Evolutionary conservation across 2,797 vertebrate species (phyloP).

Genomic region (Typhlichthys eigenmanni): DNA sequence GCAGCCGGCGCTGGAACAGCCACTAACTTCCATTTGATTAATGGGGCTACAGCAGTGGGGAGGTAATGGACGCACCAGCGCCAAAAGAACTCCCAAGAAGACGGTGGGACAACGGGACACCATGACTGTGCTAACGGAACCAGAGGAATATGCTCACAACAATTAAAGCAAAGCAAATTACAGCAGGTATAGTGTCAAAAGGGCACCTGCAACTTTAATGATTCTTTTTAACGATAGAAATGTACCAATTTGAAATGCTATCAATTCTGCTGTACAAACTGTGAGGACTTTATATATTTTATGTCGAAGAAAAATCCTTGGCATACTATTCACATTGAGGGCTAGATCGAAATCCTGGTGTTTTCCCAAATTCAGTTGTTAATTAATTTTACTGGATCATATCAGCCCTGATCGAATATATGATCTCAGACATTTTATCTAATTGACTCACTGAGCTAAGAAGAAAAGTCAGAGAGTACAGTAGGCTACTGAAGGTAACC

Average conservation of each 20-base stretch:
- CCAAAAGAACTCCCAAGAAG: conserved; percentile 78
- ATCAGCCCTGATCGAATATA: neutral
- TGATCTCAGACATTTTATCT: conserved; percentile 6
- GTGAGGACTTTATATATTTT: neutral
- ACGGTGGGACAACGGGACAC: conserved; percentile 78
- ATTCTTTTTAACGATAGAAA: conserved; percentile 24
- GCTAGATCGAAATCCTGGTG: neutral
- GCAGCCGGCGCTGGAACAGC: conserved; percentile 73
- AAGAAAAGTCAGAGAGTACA: conserved; percentile 25
- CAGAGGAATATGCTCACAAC: conserved; percentile 36
- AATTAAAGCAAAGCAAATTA: conserved; percentile 60
- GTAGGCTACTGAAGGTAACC: conserved; percentile 43
- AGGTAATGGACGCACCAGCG: conserved; percentile 74
- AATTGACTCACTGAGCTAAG: conserved; percentile 17
- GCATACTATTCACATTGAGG: neutral
- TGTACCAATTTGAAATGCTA: conserved; percentile 7
- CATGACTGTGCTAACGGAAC: conserved; percentile 54
- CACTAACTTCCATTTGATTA: conserved; percentile 90
- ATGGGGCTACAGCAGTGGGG: conserved; percentile 82
- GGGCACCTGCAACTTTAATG: conserved; percentile 7
- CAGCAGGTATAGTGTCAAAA: conserved; percentile 22
- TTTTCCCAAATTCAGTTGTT: neutral
- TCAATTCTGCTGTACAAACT: conserved; percentile 7
- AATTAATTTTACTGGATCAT: conserved; percentile 3
- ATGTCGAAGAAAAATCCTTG: neutral